These are phyloP conservation scores for Atrichornis clamosus DNA, from an alignment of 2,113 vertebrate genomes.

Conservation along the genomic window DNA sequence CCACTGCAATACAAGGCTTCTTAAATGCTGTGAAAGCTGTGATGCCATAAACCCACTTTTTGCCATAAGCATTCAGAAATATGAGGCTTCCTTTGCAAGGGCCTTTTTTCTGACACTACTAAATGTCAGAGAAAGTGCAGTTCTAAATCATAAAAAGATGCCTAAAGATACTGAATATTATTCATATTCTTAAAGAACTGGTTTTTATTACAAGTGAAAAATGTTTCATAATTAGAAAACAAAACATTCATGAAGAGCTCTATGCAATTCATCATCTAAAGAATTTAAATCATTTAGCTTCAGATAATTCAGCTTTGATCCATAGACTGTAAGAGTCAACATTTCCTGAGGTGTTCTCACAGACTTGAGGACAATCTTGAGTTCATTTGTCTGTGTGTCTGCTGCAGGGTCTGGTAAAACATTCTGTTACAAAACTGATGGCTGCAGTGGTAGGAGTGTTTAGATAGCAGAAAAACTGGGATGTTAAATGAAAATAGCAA, in stretches of 20 bases:
- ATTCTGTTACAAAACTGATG: background rate
- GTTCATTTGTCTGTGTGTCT: background rate
- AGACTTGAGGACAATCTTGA: constrained; percentile 6
- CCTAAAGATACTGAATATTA: constrained; percentile 31
- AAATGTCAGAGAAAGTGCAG: constrained; percentile 66
- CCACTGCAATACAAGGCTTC: background rate
- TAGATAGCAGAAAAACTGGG: background rate
- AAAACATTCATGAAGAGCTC: constrained; percentile 53
- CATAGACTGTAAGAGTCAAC: constrained; percentile 12
- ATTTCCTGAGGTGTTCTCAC: constrained; percentile 47
- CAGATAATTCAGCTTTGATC: constrained; percentile 67
- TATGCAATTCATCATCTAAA: constrained; percentile 53
- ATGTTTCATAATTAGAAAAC: constrained; percentile 67
- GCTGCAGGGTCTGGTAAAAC: constrained; percentile 14
- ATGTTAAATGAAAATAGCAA: background rate
- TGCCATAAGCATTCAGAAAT: background rate
- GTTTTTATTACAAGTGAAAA: constrained; percentile 31
- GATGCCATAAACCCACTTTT: background rate
- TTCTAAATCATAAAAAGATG: background rate
- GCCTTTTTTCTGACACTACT: background rate
- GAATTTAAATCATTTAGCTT: constrained; percentile 48
- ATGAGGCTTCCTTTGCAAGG: background rate
- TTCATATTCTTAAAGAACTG: constrained; percentile 25
- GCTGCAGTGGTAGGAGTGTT: background rate
- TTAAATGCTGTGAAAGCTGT: rapidly evolving